Base-by-base conservation (phyloP, 2,888 invertebrate species). In the Callimorpha dominula region DNA sequence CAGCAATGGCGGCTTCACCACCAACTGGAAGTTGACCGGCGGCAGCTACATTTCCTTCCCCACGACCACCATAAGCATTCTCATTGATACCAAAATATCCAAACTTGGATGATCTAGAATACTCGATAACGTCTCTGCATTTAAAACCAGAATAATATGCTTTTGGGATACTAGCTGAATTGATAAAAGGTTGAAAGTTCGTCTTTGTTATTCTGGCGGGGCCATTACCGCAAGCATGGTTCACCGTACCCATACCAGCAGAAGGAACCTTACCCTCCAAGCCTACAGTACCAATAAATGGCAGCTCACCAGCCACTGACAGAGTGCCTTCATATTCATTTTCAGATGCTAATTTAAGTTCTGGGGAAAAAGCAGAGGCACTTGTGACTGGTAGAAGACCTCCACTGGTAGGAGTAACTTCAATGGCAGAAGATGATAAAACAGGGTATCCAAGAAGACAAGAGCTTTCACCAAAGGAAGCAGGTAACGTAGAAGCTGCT, bases 161-260 rank as follows among this genome's bases (percentile, higher is more conserved):
- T 57, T 11, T 0, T 20, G 57, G 57, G 9, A 57, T 57, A 9
- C n/a, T 11, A 20, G 11, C 11, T 57, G 57, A 11, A 57, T 20
- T 57, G 57, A 8, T n/a, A 1, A n/a, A 54, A n/a, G n/a, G 57
- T 20, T 20, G 11, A 57, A 57, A 57, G 11, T n/a, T n/a, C 12
- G 78, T 83, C 69, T 77, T 79, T 72, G 70, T 71, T 54, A 85
- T 85, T 52, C 82, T 85, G 15, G 84, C 57, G 6, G 77, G 75
- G 8, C 85, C 83, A 60, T 80, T 75, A n/a, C 91, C 90, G 64
- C 90, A 89, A 8, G 88, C 86, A 71, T 91, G 89, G 0, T 84
- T 74, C 12, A 90, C 85, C 1, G 81, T 77, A 40, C 88, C 89
- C 63, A 82, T 73, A 7, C 91, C 91, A 50, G 79, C 83, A 46